Percentiles rank a stretch among this genome's conserved stretches.
These are phyloP conservation scores for Psittacula cyanocephala DNA, from an alignment of 2,113 vertebrate species.

Conservation along the genomic window DNA sequence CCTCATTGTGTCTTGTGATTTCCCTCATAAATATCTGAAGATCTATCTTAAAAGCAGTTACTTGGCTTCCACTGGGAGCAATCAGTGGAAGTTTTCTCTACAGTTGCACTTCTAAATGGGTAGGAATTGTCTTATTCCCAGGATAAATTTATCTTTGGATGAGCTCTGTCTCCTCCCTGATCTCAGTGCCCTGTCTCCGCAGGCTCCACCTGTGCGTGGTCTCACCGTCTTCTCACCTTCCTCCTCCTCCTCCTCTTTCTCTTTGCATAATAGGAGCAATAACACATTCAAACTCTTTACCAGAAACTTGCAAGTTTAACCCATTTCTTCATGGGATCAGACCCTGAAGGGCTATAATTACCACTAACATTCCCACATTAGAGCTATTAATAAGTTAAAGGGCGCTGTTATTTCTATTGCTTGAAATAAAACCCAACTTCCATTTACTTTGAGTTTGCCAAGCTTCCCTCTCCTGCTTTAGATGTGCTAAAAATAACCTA, in stretches of 20 bases:
- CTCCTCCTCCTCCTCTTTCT: neutral
- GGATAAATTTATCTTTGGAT: neutral
- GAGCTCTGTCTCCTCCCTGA: neutral
- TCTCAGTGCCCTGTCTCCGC: neutral
- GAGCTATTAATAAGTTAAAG: neutral
- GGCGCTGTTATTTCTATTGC: neutral
- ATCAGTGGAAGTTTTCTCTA: neutral
- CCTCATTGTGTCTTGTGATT: neutral
- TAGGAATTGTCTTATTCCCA: neutral
- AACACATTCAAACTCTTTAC: neutral
- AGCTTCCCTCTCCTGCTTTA: neutral
- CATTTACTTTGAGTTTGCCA: neutral
- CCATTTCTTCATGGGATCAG: neutral
- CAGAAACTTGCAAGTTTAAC: neutral
- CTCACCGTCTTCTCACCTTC: neutral
- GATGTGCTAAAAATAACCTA: neutral
- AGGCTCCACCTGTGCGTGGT: rapidly evolving
- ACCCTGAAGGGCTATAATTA: neutral
- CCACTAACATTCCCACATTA: neutral
- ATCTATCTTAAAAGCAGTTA: neutral
- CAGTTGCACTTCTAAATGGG: neutral
- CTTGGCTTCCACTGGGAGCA: neutral
- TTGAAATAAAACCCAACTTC: neutral
- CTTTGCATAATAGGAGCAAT: neutral
- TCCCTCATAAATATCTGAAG: neutral